Evolutionary conservation across 2,797 vertebrate species (phyloP), one percentile per base, ranked within the genome.

Genomic region (Danio albolineatus): DNA sequence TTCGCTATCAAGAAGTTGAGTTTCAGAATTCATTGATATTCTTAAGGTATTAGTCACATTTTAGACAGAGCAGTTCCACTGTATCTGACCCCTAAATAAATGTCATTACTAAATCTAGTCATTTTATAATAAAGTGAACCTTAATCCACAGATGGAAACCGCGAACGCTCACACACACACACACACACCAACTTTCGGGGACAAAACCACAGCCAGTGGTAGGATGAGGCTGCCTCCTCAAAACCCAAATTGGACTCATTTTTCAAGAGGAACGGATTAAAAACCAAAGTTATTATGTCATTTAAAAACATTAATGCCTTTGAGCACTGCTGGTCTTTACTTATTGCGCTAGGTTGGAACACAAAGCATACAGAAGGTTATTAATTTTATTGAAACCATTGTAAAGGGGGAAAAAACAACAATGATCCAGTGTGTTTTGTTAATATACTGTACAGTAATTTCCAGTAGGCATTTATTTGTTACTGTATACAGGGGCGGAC

Each of bases 101-200:
- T 53, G 13, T 43, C 13, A n/a, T 14, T 43, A 43, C 16, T 53
- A 64, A 76, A 65, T 51, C 13, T 64, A n/a, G 19, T 64, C 38
- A 51, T 54, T 76, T 75, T 49, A 17, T 56, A 77, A 83, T n/a
- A 85, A 85, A 76, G 73, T 84, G 67, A 81, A 82, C 82, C 75
- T 72, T 71, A 62, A 76, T 79, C 67, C 48, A 85, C 89, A 90
- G 83, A 89, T 83, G 76, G 83, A 83, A 86, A 86, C n/a, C n/a
- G n/a, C n/a, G n/a, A n/a, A n/a, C n/a, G n/a, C n/a, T 87, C 88
- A 84, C 84, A 90, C 86, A 90, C 89, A 87, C 88, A 84, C 84
- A 90, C 86, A 90, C 89, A 86, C 86, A 83, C 86, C 19, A 41
- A 88, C 89, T 86, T 90, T 84, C 85, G 76, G 78, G 87, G 83